These are phyloP conservation scores for Eulemur macaco DNA, from an alignment of 2,113 vertebrate genomes.

Conservation along the genomic window DNA sequence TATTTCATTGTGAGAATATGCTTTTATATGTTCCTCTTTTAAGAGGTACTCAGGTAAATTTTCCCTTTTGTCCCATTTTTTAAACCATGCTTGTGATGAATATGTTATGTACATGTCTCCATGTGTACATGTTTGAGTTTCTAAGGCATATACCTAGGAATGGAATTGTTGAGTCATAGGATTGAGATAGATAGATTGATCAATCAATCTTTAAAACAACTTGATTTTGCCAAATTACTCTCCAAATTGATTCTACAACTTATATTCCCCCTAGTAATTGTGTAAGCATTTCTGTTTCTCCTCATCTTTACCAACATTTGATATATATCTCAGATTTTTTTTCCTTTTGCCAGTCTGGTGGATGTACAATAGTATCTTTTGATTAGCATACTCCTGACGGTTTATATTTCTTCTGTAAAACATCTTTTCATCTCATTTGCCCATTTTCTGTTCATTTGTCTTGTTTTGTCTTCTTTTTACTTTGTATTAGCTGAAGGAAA, in stretches of 20 bases:
- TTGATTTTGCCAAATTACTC: background rate
- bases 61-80: background rate
- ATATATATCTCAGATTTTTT: background rate
- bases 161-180: background rate
- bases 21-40: background rate
- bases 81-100: background rate
- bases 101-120: background rate
- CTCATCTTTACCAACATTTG: background rate
- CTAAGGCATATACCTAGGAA: background rate
- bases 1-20: slow-evolving; percentile 20
- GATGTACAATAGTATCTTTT: background rate
- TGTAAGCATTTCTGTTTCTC: background rate
- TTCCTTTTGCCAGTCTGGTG: background rate
- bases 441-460: background rate
- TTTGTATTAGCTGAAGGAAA: slow-evolving; percentile 17
- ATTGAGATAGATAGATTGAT: background rate
- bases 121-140: background rate
- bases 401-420: slow-evolving; percentile 21
- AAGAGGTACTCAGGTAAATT: background rate
- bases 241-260: background rate
- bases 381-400: background rate
- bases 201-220: background rate
- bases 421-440: background rate
- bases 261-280: background rate
- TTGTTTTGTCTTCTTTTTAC: background rate